Evolutionary conservation across 2,888 invertebrate species (phyloP).

Genomic region (Limenitis camilla): DNA sequence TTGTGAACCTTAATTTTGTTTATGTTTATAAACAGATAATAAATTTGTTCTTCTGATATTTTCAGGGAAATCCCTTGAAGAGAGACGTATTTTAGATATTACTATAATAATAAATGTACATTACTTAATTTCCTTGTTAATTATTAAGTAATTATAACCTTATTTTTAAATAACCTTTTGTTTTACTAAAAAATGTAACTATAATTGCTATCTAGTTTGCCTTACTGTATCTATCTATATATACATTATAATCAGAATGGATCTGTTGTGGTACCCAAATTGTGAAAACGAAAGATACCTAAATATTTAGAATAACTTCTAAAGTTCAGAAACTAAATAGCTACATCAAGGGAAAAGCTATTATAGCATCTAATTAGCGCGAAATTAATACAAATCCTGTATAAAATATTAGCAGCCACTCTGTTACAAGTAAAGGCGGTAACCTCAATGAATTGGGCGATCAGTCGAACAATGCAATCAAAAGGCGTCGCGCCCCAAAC

Average conservation of each 20-base stretch:
- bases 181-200: no score
- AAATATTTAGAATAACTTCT: no score
- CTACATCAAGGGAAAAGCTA: no score
- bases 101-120: neutral
- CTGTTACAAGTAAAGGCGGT: neutral
- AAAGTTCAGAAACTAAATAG: no score
- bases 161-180: neutral
- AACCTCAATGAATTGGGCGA: conserved; percentile 20
- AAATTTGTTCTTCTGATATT: no score
- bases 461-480: conserved; percentile 33
- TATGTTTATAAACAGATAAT: no score
- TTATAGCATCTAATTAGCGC: neutral
- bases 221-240: no score
- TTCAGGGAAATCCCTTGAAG: conserved; percentile 25
- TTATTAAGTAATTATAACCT: neutral
- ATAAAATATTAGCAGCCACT: neutral
- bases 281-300: no score
- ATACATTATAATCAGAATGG: no score
- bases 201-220: no score
- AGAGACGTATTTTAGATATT: neutral
- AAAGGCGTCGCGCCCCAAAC: conserved; percentile 43
- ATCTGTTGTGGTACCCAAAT: neutral
- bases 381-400: neutral
- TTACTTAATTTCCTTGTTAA: neutral
- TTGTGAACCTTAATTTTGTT: no score